Evolutionary conservation across 2,797 vertebrate genomes (phyloP), one percentile per base, ranked within the genome.

Genomic region (Gadopsis bispinosus): DNA sequence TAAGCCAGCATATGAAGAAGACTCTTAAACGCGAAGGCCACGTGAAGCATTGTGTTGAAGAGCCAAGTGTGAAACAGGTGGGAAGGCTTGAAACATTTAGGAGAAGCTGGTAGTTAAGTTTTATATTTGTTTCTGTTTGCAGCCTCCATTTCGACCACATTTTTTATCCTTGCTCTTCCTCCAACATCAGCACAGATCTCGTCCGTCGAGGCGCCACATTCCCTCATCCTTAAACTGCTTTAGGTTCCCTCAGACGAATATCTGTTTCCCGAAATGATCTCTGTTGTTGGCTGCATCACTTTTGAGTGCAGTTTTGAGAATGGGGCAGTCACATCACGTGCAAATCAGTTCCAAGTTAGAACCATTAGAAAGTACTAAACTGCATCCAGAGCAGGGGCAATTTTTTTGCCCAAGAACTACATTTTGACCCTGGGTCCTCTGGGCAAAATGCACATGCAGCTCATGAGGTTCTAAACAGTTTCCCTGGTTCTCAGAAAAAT

Each of bases 21-120:
- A 81, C 71, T 72, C 75, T 75, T 63, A 13, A 68, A 33, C 35
- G 2, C 37, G 70, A 86, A 87, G 74, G 85, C 69, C 69, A 76
- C 61, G 50, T 71, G 50, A 69, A 59, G 45, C 64, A 33, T 45
- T 67, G 55, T 45, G 37, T 59, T 74, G 58, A 60, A 61, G 65
- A 79, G 50, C 4, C 39, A 51, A 73, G 65, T 41, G 73, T 54
- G 62, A 59, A 73, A 39, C 61, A 77, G 72, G 22, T 70, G 65
- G 62, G 12, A 73, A 53, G 59, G 53, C 59, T 62, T 60, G 48
- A 75, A 62, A 39, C n/a, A 13, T 29, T 54, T 0, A 58, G 43
- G 35, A 73, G 68, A 64, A 67, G 53, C 53, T 33, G 45, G 12
- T 71, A 19, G 13, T 33, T 72, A 11, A 58, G 22, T 33, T 1